Base-by-base conservation (phyloP, 1,140 invertebrate species). In the Pentalonia nigronervosa region DNA sequence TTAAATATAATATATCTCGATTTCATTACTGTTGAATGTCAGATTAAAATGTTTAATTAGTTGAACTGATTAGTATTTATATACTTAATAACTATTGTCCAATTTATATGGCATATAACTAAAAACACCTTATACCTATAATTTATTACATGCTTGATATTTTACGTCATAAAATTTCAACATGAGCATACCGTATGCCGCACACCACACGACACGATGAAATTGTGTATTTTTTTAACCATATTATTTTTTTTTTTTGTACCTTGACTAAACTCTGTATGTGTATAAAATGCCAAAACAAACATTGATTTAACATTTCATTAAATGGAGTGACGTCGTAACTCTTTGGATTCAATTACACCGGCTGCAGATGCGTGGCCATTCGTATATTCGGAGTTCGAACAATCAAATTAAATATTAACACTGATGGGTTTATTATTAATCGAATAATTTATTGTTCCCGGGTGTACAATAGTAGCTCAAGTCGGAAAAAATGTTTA, bases 241-340 rank as follows among this genome's bases (percentile, higher is more conserved):
- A n/a, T 76, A 76, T n/a, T n/a, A 76, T n/a, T 14, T n/a, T 53
- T 7, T 67, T 76, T 34, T n/a, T n/a, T n/a, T n/a, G n/a, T 76
- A 76, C 60, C 60, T 76, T n/a, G n/a, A 76, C 60, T n/a, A 76
- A 76, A 76, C 60, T n/a, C 60, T 76, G 14, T 30, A 21, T 23
- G 7, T 53, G 30, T 76, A n/a, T 76, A n/a, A 76, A n/a, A 76
- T 76, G n/a, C 60, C 60, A 76, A 76, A 76, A n/a, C 60, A 76
- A 76, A 76, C 60, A 76, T 76, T 76, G 60, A 76, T 76, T 76
- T 76, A 76, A 76, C 60, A 76, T 76, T 76, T 76, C 60, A 76
- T 76, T 76, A 76, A 76, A 76, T 76, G 60, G 60, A 76, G 60
- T 76, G 60, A 76, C 60, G 60, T 76, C 60, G 60, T 76, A 76